phyloP scores from a whole-genome alignment of 2,888 invertebrate species.

The Mesorhabditis sp. region DNA sequence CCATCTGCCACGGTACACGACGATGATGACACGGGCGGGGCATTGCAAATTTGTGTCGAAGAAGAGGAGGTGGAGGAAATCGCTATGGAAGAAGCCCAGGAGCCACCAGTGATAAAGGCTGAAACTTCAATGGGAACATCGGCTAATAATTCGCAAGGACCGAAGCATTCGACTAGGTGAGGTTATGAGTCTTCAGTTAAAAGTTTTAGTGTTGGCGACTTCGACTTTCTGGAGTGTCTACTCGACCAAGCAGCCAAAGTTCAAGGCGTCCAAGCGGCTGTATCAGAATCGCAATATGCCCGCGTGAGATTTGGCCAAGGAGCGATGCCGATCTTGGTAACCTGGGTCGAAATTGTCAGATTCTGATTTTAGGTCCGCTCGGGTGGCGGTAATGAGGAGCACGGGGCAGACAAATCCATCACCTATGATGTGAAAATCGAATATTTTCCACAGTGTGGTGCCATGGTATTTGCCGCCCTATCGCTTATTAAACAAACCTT shows the following conservation, averaged over 20 bases:
- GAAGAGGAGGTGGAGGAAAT: no score
- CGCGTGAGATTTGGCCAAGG: background rate
- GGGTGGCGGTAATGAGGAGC: background rate
- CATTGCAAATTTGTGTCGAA: no score
- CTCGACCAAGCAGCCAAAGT: slow-evolving; percentile 5
- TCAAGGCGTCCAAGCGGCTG: background rate
- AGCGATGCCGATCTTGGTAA: slow-evolving; percentile 2
- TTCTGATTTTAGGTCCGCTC: slow-evolving; percentile 2
- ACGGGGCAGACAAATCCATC: background rate
- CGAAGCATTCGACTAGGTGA: no score
- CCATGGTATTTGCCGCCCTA: background rate
- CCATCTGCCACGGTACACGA: no score
- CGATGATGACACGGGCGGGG: no score
- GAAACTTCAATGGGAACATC: no score
- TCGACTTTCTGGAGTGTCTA: background rate
- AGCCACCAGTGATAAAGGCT: no score
- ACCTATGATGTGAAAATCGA: slow-evolving; percentile 2
- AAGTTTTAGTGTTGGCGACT: background rate
- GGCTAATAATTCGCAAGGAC: no score
- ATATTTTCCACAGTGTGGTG: background rate
- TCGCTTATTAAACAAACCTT: no score
- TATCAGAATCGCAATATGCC: background rate
- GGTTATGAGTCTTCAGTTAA: no score
- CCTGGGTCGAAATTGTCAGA: background rate
- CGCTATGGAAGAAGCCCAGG: no score